These are phyloP conservation scores for Leontocebus nigricollis DNA, from an alignment of 2,797 vertebrate genomes.

Conservation along the genomic window DNA sequence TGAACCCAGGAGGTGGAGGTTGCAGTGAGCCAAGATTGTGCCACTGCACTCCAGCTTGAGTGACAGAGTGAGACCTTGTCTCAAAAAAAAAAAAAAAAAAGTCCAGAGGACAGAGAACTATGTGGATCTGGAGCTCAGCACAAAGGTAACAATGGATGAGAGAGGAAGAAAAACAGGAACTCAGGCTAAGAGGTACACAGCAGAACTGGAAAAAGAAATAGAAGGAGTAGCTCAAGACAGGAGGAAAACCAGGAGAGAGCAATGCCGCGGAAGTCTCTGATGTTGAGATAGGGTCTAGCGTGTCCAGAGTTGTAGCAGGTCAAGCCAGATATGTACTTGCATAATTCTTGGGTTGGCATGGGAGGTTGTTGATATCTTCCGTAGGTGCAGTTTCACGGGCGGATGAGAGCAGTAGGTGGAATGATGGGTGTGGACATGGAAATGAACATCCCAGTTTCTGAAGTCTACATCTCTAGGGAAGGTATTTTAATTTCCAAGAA, in stretches of 20 bases:
- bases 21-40: not conserved
- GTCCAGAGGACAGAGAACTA: not conserved
- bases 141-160: not conserved
- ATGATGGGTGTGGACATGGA: not conserved
- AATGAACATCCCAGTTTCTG: not conserved
- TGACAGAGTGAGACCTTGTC: no score
- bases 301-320: not conserved
- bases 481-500: not conserved
- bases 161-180: not conserved
- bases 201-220: not conserved
- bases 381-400: not conserved
- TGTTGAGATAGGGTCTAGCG: rapidly evolving
- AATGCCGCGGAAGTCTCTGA: not conserved
- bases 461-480: not conserved
- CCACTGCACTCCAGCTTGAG: no score
- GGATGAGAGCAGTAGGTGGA: not conserved
- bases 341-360: not conserved
- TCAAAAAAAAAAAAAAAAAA: not conserved
- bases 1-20: not conserved
- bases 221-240: not conserved
- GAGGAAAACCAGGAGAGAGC: not conserved
- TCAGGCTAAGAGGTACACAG: not conserved
- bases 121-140: not conserved
- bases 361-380: not conserved
- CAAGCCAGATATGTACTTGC: no score